Conservation (phyloP, 2,113 vertebrate genomes). For the Cyanoderma ruficeps region DNA sequence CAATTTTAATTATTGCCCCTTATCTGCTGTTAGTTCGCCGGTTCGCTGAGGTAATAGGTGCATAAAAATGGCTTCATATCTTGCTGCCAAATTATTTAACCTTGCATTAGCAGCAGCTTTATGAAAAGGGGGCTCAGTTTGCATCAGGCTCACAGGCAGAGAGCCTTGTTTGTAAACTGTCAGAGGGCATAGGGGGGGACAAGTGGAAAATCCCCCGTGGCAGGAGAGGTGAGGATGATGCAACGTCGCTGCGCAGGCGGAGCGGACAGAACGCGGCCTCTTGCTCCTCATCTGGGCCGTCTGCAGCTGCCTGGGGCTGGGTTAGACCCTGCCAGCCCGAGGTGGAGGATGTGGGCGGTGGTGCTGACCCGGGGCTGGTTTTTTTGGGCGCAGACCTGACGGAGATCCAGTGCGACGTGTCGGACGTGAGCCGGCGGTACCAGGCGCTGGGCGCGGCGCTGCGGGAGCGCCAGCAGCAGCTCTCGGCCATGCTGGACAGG, state of each 20-base stretch:
- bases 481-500: constrained; percentile 78
- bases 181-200: fast-evolving
- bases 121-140: not conserved
- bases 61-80: not conserved
- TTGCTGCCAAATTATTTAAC: not conserved
- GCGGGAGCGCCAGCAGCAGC: constrained; percentile 74
- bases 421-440: constrained; percentile 84
- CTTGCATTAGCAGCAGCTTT: not conserved
- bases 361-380: not conserved
- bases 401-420: constrained; percentile 90
- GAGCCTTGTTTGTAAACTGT: not conserved
- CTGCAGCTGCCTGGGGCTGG: not conserved
- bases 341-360: fast-evolving
- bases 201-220: not conserved
- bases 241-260: fast-evolving
- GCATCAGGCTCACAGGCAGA: not conserved
- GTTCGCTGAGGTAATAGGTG: not conserved
- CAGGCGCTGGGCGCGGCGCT: constrained; percentile 82
- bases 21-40: not conserved
- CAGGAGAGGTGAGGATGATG: not conserved
- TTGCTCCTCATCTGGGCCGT: not conserved
- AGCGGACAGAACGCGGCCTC: not conserved
- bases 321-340: fast-evolving
- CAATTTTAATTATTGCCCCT: constrained; percentile 8
- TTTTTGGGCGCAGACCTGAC: constrained; percentile 84